Evolutionary conservation across 2,888 invertebrate genomes (phyloP), one percentile per base, ranked within the genome.

Genomic region (Drymonia ruficornis): DNA sequence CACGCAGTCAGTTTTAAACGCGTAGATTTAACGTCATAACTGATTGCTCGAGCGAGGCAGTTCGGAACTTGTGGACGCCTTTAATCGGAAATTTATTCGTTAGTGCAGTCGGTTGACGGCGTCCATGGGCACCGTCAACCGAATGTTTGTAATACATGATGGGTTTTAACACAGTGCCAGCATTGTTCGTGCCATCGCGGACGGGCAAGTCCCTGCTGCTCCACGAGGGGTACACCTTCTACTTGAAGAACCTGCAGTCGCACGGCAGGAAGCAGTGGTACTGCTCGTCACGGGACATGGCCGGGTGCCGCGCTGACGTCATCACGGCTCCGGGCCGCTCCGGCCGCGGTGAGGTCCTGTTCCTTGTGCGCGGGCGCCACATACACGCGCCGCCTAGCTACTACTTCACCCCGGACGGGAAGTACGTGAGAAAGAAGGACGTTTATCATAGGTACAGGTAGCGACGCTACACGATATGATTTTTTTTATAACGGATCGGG

Each of bases 231-330:
- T 92, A 91, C 74, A 91, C 91, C 16, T 92, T 89, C 84, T 91
- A 91, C 76, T 67, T 91, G 85, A 91, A 92, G 86, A 91, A 92
- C 65, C 75, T 87, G 52, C 91, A 91, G 70, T 89, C 91, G 40
- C 89, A 91, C 60, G 91, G 91, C 0, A 79, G 91, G 57, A 91
- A 91, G 81, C 92, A 91, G 80, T 92, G 92, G 92, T 91, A 91
- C 78, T 92, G 92, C 70, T 91, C 91, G 28, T 90, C 91, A 48
- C 74, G 91, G 16, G 91, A 91, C 70, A 92, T 91, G 91, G 91
- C 91, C 6, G 91, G 91, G 31, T 92, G 91, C 63, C 85, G 91
- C 13, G 91, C 92, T 28, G 91, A 91, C 78, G 87, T 91, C 68
- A 91, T 91, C 80, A 91, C 91, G 28, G 91, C 91, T 6, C 91